Evolutionary conservation across 2,113 vertebrate genomes (phyloP).

Genomic region (Maccullochella peelii): DNA sequence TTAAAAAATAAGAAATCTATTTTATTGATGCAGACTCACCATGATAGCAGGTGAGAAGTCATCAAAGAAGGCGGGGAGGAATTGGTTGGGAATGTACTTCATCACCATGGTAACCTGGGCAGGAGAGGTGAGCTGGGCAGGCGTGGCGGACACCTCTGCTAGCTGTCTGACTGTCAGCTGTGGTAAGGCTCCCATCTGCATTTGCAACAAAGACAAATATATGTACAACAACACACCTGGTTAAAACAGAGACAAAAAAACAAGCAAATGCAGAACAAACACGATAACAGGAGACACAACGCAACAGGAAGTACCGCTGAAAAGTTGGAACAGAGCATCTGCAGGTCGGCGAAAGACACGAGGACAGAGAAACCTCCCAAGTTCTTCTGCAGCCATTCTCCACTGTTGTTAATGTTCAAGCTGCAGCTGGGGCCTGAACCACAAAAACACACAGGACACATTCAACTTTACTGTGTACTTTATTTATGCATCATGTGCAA

Average conservation of each 20-base stretch:
- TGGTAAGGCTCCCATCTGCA: conserved; percentile 75
- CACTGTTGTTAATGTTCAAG: conserved; percentile 35
- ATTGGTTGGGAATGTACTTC: conserved; percentile 54
- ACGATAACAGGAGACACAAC: background rate
- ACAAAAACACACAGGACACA: conserved; percentile 7
- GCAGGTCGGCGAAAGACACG: conserved; percentile 57
- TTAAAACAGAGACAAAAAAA: background rate
- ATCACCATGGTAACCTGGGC: conserved; percentile 70
- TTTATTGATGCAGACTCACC: conserved; percentile 60
- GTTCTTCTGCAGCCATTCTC: conserved; percentile 79
- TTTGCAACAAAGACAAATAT: background rate
- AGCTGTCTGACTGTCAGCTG: conserved; percentile 74
- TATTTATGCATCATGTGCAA: background rate
- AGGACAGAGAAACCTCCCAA: conserved; percentile 73
- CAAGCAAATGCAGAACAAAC: background rate
- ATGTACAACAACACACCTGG: background rate
- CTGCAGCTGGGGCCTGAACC: conserved; percentile 73
- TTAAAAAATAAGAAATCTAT: background rate
- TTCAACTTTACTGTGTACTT: background rate
- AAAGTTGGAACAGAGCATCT: conserved; percentile 63
- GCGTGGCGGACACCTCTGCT: conserved; percentile 66
- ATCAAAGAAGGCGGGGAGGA: conserved; percentile 69
- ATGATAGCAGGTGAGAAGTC: conserved; percentile 54
- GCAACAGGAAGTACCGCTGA: conserved; percentile 56
- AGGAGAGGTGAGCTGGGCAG: conserved; percentile 64